Conservation (phyloP, 2,888 invertebrate species). For the Mesorhabditis belari region DNA sequence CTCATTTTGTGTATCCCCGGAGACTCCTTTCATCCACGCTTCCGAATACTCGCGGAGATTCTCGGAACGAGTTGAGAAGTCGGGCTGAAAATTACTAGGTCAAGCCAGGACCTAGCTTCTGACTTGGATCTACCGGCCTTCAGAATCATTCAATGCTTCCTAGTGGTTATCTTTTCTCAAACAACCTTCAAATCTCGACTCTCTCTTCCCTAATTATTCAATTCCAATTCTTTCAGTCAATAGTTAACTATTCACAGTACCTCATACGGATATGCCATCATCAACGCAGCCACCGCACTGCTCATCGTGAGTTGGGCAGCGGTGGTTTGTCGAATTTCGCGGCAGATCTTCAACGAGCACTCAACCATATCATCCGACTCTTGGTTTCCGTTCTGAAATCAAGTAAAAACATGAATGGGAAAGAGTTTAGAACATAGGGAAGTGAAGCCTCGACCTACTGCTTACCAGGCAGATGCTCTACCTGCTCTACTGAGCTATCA, state of each 20-base stretch:
- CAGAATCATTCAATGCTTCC: neutral
- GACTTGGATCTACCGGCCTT: neutral
- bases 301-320: conserved; percentile 20
- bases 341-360: conserved; percentile 17
- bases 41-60: conserved; percentile 11
- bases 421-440: neutral
- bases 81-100: conserved; percentile 1
- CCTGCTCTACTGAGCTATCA: no score
- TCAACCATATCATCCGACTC: conserved; percentile 12
- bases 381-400: neutral
- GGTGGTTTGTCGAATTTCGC: conserved; percentile 20
- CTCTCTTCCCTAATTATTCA: neutral
- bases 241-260: no score
- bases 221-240: neutral
- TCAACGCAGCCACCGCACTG: conserved; percentile 27
- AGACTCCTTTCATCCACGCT: conserved; percentile 16
- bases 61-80: conserved; percentile 18
- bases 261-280: conserved; percentile 36
- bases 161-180: neutral
- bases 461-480: no score
- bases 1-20: conserved; percentile 28
- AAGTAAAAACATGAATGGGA: neutral
- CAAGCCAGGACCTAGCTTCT: no score
- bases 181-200: neutral
- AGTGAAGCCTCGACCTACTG: neutral